phyloP scores from a whole-genome alignment of 1,140 invertebrate species.

The Anoplophora glabripennis region DNA sequence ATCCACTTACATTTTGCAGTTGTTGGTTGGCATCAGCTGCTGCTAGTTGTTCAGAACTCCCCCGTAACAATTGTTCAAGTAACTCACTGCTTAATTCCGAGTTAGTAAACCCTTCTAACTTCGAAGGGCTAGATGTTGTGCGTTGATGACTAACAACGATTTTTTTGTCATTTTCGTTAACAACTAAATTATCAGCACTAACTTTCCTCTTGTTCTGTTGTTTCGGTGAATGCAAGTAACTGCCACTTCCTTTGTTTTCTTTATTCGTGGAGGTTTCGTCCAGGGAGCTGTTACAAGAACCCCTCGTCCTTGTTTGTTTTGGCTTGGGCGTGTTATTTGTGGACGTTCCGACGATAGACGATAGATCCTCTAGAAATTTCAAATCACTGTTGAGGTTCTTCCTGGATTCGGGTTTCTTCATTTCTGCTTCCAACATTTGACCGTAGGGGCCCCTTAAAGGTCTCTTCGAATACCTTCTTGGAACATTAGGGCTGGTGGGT shows the following conservation, averaged over 20 bases:
- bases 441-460: slow-evolving; percentile 76
- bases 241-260: slow-evolving; percentile 10
- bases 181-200: slow-evolving; percentile 52
- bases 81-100: slow-evolving; percentile 62
- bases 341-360: slow-evolving; percentile 27
- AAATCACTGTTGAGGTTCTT: slow-evolving; percentile 56
- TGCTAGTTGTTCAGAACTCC: slow-evolving; percentile 70
- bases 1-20: slow-evolving; percentile 54
- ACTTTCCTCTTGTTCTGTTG: slow-evolving; percentile 49
- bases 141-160: slow-evolving; percentile 63
- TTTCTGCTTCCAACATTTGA: slow-evolving; percentile 79
- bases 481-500: slow-evolving; percentile 43
- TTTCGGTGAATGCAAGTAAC: slow-evolving; percentile 19
- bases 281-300: slow-evolving; percentile 47
- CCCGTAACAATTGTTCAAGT: slow-evolving; percentile 68
- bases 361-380: slow-evolving; percentile 53
- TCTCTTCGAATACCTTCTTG: slow-evolving; percentile 66
- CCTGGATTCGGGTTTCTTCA: slow-evolving; percentile 65
- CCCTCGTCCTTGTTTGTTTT: slow-evolving; percentile 35
- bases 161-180: slow-evolving; percentile 44
- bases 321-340: slow-evolving; percentile 31
- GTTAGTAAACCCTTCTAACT: slow-evolving; percentile 59
- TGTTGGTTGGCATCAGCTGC: slow-evolving; percentile 47
- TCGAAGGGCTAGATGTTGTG: slow-evolving; percentile 76
- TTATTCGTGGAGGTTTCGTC: slow-evolving; percentile 51